Evolutionary conservation across 1,140 invertebrate species (phyloP).

Genomic region (Ceratosolen solmsi): DNA sequence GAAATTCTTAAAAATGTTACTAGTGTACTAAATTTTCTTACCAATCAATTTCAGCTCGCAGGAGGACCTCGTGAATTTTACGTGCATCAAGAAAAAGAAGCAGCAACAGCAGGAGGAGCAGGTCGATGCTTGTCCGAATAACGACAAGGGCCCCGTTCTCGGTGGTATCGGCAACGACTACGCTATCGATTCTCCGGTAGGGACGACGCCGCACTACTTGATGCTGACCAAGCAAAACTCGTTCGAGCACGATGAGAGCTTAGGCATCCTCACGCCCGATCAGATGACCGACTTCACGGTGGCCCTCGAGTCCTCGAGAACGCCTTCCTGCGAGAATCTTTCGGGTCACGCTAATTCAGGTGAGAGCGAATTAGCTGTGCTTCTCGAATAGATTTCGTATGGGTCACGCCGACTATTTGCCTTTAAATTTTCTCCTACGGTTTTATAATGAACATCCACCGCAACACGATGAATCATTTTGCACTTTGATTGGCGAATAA

Average conservation of each 20-base stretch:
- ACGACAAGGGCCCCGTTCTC: not conserved
- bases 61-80: slow-evolving; percentile 23
- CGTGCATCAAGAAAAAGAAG: slow-evolving; percentile 3
- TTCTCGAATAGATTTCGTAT: no score
- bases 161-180: not conserved
- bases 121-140: slow-evolving; percentile 54
- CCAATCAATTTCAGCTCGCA: slow-evolving; percentile 17
- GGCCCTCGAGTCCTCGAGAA: slow-evolving; percentile 75
- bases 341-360: slow-evolving; percentile 52
- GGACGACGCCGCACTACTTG: slow-evolving; percentile 64
- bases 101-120: slow-evolving; percentile 55
- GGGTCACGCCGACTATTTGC: no score
- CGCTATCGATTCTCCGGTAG: slow-evolving; percentile 57
- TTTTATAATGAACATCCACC: not conserved
- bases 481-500: no score
- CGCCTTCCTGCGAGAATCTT: slow-evolving; percentile 74
- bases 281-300: slow-evolving; percentile 86
- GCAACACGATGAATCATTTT: no score
- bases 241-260: slow-evolving; percentile 83
- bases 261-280: slow-evolving; percentile 89
- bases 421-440: not conserved
- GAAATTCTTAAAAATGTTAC: no score
- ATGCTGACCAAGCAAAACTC: slow-evolving; percentile 82
- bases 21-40: no score
- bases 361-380: not conserved